Conservation (phyloP, 2,797 vertebrate species). For the Artibeus lituratus region DNA sequence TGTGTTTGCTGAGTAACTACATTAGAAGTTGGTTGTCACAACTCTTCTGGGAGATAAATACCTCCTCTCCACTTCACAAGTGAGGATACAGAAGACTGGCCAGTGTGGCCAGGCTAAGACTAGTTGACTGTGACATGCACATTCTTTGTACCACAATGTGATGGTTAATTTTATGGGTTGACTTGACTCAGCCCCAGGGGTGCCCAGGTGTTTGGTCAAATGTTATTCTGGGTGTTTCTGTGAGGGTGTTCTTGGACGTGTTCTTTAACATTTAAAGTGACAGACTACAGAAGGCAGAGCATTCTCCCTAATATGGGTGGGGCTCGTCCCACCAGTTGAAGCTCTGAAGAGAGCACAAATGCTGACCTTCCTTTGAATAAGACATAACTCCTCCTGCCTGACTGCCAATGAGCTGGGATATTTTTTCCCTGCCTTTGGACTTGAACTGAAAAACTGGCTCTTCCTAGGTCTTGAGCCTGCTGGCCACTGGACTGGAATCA, state of each 20-base stretch:
- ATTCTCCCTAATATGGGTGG: not conserved
- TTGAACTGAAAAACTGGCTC: not conserved
- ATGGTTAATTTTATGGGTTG: not conserved
- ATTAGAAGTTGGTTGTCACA: not conserved
- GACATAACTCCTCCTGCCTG: not conserved
- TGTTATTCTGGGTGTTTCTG: not conserved
- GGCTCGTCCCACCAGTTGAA: not conserved
- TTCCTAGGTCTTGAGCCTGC: not conserved
- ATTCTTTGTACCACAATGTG: not conserved
- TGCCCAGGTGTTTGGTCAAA: not conserved
- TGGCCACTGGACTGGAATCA: not conserved
- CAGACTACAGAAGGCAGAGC: not conserved
- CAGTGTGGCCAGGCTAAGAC: not conserved
- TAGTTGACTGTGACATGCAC: not conserved
- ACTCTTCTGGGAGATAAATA: not conserved
- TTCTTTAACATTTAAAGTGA: not conserved
- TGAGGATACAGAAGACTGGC: not conserved
- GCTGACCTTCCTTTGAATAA: not conserved
- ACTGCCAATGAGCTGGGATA: not conserved
- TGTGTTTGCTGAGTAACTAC: not conserved
- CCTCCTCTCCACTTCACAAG: not conserved
- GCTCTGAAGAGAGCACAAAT: not conserved
- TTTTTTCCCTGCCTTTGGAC: not conserved
- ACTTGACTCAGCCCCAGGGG: not conserved
- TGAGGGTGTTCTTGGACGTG: not conserved